These are phyloP conservation scores for Scolopax rusticola DNA, from an alignment of 2,797 vertebrate genomes.

Conservation along the genomic window DNA sequence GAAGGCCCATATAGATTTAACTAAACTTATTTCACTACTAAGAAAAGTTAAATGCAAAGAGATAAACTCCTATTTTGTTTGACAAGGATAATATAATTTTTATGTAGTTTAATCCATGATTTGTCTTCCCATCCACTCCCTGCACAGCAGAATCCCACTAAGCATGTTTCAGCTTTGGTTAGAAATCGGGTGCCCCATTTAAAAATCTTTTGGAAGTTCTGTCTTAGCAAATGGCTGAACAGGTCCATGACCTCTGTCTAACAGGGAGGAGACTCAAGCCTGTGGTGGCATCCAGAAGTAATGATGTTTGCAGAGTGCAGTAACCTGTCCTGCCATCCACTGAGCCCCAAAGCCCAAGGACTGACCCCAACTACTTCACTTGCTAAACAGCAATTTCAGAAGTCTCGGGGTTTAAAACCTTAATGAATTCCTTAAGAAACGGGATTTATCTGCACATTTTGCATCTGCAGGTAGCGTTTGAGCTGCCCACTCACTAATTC, in stretches of 20 bases:
- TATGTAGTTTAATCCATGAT: neutral
- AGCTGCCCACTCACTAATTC: neutral
- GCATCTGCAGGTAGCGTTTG: rapidly evolving
- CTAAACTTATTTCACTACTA: neutral
- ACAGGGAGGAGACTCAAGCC: neutral
- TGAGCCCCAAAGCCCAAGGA: neutral
- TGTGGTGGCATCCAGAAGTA: rapidly evolving
- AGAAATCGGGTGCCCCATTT: neutral
- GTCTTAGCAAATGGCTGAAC: neutral
- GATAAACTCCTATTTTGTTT: neutral
- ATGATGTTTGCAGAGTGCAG: too few species aligned
- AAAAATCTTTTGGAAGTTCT: neutral
- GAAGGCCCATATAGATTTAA: neutral
- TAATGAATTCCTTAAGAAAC: neutral
- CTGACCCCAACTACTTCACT: neutral
- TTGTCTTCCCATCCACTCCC: neutral
- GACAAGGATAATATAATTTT: neutral
- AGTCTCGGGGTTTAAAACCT: neutral
- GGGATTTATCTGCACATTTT: neutral
- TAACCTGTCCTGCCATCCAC: neutral
- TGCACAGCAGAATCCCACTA: neutral
- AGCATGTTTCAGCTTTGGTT: neutral
- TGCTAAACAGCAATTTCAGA: neutral
- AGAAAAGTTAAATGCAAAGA: neutral
- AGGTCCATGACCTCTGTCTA: neutral